phyloP scores from a whole-genome alignment of 92 coral and sea anemone species.

The Phymanthus crucifer region DNA sequence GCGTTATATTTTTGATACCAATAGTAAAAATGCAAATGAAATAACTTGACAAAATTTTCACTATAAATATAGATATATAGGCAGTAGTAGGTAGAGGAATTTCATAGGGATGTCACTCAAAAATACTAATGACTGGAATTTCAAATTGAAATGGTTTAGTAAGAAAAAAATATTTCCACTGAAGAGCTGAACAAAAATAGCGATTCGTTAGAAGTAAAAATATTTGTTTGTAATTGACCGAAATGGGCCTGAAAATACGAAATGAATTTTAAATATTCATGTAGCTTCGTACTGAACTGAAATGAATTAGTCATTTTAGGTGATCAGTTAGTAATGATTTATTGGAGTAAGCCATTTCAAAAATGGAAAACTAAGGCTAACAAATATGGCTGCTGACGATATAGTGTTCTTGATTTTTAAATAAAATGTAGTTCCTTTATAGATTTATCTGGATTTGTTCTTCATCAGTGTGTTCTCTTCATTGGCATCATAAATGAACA shows the following conservation, averaged over 20 bases:
- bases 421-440: not conserved
- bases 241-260: not conserved
- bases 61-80: not conserved
- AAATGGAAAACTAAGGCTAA: not conserved
- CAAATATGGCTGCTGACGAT: not conserved
- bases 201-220: not conserved
- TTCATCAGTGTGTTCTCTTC: not conserved
- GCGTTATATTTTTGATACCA: slow-evolving; percentile 4
- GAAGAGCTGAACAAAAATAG: not conserved
- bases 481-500: not conserved
- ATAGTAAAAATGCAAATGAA: not conserved
- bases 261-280: not conserved
- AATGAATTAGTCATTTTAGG: not conserved
- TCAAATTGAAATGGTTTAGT: slow-evolving; percentile 10
- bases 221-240: not conserved
- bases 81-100: not conserved
- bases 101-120: not conserved
- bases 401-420: not conserved
- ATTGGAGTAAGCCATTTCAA: not conserved
- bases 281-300: not conserved
- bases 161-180: not conserved
- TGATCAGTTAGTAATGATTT: not conserved
- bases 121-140: not conserved
- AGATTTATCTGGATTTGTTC: not conserved
- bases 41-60: not conserved